Conservation (phyloP, 2,797 vertebrate species). For the Helarctos malayanus region DNA sequence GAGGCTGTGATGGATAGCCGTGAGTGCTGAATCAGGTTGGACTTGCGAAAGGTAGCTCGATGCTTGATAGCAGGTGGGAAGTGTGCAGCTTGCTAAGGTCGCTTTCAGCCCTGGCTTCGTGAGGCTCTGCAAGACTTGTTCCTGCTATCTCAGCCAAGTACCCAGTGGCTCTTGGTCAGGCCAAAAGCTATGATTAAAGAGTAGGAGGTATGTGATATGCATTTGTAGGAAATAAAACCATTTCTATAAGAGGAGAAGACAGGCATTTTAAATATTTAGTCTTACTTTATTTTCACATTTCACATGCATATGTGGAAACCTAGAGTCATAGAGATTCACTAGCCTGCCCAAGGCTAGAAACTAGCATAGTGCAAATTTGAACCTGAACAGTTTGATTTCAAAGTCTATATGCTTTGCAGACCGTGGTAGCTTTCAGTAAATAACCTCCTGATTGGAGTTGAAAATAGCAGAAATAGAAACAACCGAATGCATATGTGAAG, state of each 20-base stretch:
- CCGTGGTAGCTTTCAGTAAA: not conserved
- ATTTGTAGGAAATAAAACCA: slow-evolving; percentile 11
- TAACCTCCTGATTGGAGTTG: not conserved
- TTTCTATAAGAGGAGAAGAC: not conserved
- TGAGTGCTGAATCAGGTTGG: slow-evolving; percentile 17
- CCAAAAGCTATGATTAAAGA: not conserved
- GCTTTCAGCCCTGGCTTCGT: slow-evolving; percentile 14
- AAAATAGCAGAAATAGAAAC: not conserved
- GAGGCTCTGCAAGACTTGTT: not conserved
- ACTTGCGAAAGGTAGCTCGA: slow-evolving; percentile 14
- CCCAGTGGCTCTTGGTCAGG: not conserved
- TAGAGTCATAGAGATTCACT: not conserved
- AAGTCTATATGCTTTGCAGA: not conserved
- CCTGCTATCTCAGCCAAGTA: not conserved
- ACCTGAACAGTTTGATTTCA: not conserved
- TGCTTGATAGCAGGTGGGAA: slow-evolving; percentile 53
- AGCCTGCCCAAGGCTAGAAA: not conserved
- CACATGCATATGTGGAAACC: not conserved
- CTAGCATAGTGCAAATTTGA: slow-evolving; percentile 37
- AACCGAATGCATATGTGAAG: not conserved
- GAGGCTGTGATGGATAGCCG: slow-evolving; percentile 71
- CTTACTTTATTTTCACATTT: slow-evolving; percentile 35
- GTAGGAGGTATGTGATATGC: not conserved
- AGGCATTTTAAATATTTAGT: slow-evolving; percentile 20
- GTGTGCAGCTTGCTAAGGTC: not conserved